Evolutionary conservation across 2,113 vertebrate genomes (phyloP).

Genomic region (Rissa tridactyla): DNA sequence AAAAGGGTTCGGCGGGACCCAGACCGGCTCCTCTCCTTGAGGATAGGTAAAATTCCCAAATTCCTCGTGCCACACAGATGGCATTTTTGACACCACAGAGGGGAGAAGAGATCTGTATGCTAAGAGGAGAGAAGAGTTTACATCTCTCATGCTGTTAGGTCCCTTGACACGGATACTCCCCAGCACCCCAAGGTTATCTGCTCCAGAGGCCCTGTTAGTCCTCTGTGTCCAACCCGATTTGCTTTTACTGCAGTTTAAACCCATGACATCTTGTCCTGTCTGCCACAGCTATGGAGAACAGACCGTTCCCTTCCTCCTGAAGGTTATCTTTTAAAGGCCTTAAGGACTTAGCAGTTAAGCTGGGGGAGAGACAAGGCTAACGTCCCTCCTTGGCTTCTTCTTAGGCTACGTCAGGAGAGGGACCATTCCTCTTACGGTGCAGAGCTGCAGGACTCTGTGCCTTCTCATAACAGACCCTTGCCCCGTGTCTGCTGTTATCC

Average conservation of each 20-base stretch:
- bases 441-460: background rate
- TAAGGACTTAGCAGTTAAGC: background rate
- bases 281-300: background rate
- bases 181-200: background rate
- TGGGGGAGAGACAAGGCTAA: background rate
- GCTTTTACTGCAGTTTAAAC: background rate
- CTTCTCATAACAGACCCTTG: background rate
- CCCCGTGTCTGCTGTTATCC: background rate
- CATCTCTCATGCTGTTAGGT: background rate
- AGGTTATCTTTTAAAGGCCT: constrained; percentile 12
- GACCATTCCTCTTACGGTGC: background rate
- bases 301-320: background rate
- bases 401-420: background rate
- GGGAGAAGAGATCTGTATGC: background rate
- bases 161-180: fast-evolving
- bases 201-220: background rate
- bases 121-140: background rate
- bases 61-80: background rate
- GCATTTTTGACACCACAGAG: background rate
- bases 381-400: background rate
- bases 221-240: background rate
- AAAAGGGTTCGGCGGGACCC: background rate
- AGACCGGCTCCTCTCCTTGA: background rate
- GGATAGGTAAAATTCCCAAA: background rate
- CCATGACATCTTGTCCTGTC: background rate